A percentile compares a stretch with the other conserved stretches of the same genome.
Evolutionary conservation across 2,888 invertebrate species (phyloP).

Genomic region (Clepsis dumicolana): DNA sequence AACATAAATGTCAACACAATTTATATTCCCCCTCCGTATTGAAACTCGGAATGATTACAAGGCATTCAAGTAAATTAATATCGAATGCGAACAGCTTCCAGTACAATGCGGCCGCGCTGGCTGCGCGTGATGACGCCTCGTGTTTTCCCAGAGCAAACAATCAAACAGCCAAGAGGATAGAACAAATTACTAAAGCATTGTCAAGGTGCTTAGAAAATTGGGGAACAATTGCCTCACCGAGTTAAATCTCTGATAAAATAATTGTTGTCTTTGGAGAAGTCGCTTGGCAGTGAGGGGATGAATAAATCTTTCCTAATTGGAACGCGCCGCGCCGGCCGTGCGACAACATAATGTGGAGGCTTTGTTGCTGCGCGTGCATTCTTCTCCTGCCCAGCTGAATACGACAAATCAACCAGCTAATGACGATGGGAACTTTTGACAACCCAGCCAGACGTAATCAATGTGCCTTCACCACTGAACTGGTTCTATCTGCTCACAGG

Average conservation of each 20-base stretch:
- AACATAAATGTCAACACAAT: slow-evolving; percentile 65
- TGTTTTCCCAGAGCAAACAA: slow-evolving; percentile 76
- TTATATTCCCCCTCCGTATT: slow-evolving; percentile 64
- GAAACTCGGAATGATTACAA: slow-evolving; percentile 70
- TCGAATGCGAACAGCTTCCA: slow-evolving; percentile 70
- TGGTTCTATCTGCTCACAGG: slow-evolving; percentile 37
- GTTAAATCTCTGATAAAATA: slow-evolving; percentile 78
- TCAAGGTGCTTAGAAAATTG: slow-evolving; percentile 82
- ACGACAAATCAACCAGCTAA: slow-evolving; percentile 71
- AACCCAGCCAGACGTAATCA: slow-evolving; percentile 60
- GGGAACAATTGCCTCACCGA: slow-evolving; percentile 79
- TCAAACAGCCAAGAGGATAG: slow-evolving; percentile 73
- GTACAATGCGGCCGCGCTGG: slow-evolving; percentile 66
- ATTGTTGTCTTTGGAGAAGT: slow-evolving; percentile 70
- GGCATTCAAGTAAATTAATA: slow-evolving; percentile 75
- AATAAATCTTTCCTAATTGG: slow-evolving; percentile 84
- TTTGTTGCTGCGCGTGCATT: slow-evolving; percentile 75
- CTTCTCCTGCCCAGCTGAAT: slow-evolving; percentile 66
- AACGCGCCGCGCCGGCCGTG: slow-evolving; percentile 69
- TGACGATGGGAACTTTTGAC: slow-evolving; percentile 72
- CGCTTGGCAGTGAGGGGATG: slow-evolving; percentile 72
- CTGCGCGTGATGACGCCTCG: slow-evolving; percentile 66
- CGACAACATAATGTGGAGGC: slow-evolving; percentile 79
- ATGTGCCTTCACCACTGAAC: slow-evolving; percentile 49
- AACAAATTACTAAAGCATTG: slow-evolving; percentile 81